phyloP scores from a whole-genome alignment of 2,888 invertebrate genomes.

The Orthonychiurus folsomi region DNA sequence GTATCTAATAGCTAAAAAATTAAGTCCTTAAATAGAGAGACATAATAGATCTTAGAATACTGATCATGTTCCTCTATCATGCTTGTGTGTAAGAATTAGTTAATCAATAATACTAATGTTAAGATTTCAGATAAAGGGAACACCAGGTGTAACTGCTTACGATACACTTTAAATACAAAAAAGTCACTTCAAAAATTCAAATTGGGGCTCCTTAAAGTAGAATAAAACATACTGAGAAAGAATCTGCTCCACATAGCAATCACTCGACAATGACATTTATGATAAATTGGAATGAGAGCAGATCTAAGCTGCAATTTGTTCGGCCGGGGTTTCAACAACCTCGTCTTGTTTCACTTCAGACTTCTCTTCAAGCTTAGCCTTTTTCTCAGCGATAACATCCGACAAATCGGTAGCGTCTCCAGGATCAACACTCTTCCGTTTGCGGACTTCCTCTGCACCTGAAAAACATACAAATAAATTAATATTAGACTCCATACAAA shows the following conservation, averaged over 20 bases:
- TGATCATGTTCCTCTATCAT: background rate
- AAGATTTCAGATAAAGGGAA: background rate
- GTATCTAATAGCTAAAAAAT: too few relatives aligned
- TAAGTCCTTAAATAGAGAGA: background rate
- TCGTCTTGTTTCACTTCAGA: constrained; percentile 21
- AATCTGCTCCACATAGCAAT: background rate
- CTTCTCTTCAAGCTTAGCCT: constrained; percentile 38
- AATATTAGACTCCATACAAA: too few relatives aligned
- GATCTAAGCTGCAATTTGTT: background rate
- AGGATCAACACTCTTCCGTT: constrained; percentile 30
- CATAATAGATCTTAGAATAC: background rate
- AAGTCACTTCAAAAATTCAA: too few relatives aligned
- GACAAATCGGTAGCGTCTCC: constrained; percentile 27
- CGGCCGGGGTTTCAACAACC: background rate
- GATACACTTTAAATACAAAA: background rate
- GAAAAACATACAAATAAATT: constrained; percentile 6
- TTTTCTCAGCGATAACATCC: constrained; percentile 36
- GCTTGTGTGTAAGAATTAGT: too few relatives aligned
- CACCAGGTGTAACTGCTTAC: background rate
- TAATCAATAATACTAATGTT: background rate
- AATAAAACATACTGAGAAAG: background rate
- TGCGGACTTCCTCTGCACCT: background rate
- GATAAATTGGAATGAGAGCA: background rate
- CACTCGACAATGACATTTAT: background rate
- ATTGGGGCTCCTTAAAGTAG: background rate